These are phyloP conservation scores for Leptinotarsa lineolata DNA, from an alignment of 1,140 invertebrate genomes.

Conservation along the genomic window DNA sequence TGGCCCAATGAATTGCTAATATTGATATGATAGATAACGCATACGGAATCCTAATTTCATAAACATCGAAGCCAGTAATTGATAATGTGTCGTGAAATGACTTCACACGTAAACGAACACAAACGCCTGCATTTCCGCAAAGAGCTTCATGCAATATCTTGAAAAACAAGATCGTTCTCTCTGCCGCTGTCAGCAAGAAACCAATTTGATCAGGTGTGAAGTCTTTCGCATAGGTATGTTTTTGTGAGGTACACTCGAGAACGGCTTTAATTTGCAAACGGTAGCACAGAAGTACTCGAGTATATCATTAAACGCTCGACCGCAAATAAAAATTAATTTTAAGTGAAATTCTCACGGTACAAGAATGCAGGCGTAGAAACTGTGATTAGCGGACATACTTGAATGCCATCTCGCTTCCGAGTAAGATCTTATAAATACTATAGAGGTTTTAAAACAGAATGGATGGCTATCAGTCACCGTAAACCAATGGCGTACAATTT, in stretches of 20 bases:
- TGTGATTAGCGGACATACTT: conserved; percentile 8
- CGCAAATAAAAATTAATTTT: conserved; percentile 1
- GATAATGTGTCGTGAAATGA: no score
- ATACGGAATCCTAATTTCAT: no score
- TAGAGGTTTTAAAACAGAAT: background rate
- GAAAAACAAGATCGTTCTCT: background rate
- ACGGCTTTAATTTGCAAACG: background rate
- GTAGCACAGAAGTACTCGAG: background rate
- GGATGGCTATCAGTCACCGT: background rate
- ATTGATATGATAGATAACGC: no score
- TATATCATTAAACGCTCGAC: conserved; percentile 6
- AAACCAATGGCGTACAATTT: background rate
- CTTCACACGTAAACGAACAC: no score
- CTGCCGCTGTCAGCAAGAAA: background rate
- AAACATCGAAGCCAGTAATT: no score
- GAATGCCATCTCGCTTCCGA: conserved; percentile 1
- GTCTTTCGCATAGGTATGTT: background rate
- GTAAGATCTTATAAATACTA: conserved; percentile 6
- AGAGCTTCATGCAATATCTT: no score
- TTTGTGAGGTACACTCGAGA: background rate
- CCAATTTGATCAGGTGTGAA: background rate
- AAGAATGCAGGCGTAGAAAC: conserved; percentile 2
- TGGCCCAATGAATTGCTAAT: no score
- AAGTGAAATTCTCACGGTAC: conserved; percentile 8
- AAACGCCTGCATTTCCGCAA: no score